Base-by-base conservation (phyloP, 1,140 invertebrate genomes). In the Prorops nasuta region DNA sequence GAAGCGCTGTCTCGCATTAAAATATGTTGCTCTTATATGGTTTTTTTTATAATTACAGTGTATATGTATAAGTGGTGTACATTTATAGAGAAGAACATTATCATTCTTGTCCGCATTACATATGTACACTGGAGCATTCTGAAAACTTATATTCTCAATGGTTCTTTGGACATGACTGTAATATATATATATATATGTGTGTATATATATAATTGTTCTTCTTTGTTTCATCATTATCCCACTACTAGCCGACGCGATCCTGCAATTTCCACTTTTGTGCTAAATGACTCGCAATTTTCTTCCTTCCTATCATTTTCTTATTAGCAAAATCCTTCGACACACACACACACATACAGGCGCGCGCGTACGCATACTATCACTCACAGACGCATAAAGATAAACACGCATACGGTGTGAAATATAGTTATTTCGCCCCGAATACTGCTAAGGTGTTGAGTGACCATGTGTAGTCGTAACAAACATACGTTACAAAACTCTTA, bases 401-500 rank as follows among this genome's bases (percentile, higher is more conserved):
- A 51, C 60, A 64, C 60, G 56, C 61, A n/a, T n/a, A n/a, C n/a
- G n/a, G n/a, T n/a, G n/a, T 28, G 4, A 28, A 28, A 6, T 28
- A 28, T 28, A 28, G 10, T 28, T 15, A 66, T 58, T 66, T 59
- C 61, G 64, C 58, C 64, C 59, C 60, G 61, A 76, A 75, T 76
- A 75, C 72, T 76, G 74, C 63, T 76, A 70, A 64, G 66, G 63
- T 68, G 64, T 64, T 69, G 68, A 72, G 65, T 70, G 58, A 69
- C 62, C 66, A 71, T 6, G 52, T 62, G 63, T 68, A 74, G 65
- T 69, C 69, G 70, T 76, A 76, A 75, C 62, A 76, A 75, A 74
- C 63, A 63, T 72, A 73, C 64, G 64, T 72, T 76, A 77, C 72
- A 73, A 74, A 72, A 65, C 53, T 65, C 65, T 67, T 76, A 71